Conservation (phyloP, 2,113 vertebrate genomes). For the Lipotes vexillifer region DNA sequence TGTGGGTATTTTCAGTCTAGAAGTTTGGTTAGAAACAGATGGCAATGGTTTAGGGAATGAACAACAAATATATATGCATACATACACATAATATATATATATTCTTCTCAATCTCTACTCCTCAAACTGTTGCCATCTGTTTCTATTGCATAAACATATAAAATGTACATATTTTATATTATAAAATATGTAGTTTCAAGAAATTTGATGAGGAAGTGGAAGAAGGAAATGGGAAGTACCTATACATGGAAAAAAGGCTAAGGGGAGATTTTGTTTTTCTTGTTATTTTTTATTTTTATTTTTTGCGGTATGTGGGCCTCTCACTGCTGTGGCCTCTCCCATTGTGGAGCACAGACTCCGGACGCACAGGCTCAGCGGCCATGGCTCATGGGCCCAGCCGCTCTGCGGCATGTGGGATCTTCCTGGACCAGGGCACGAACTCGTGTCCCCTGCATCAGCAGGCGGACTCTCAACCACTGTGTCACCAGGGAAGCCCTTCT, state of each 20-base stretch:
- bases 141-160: not conserved
- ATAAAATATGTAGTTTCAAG: not conserved
- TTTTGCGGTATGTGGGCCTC: too few relatives aligned
- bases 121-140: not conserved
- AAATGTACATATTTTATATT: not conserved
- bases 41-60: not conserved
- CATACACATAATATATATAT: not conserved
- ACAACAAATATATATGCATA: not conserved
- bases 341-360: too few relatives aligned
- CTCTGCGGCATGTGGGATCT: too few relatives aligned
- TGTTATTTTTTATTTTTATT: too few relatives aligned
- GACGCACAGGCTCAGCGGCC: too few relatives aligned
- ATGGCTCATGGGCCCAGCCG: too few relatives aligned
- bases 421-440: too few relatives aligned
- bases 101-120: not conserved
- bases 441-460: too few relatives aligned
- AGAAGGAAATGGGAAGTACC: not conserved
- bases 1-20: not conserved
- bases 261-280: not conserved
- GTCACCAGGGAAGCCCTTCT: not conserved
- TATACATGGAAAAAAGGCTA: not conserved
- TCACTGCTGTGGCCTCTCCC: too few relatives aligned
- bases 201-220: not conserved
- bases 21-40: conserved; percentile 2
- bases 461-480: too few relatives aligned